These are phyloP conservation scores for Urocolius indicus DNA, from an alignment of 2,113 vertebrate species.

Conservation along the genomic window DNA sequence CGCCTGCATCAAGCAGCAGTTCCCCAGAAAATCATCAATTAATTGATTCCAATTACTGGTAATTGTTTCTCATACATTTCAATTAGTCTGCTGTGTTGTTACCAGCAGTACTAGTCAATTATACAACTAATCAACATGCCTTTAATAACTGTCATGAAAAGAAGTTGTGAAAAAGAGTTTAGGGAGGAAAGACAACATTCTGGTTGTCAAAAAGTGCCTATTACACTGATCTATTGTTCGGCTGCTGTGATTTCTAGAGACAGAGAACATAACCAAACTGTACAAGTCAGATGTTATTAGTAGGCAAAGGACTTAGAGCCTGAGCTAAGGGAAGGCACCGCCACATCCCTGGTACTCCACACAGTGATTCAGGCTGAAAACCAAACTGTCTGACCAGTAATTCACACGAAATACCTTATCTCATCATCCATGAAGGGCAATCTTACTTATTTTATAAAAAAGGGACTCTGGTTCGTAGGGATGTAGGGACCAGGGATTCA, in stretches of 20 bases:
- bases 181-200: neutral
- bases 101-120: slow-evolving; percentile 30
- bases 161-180: slow-evolving; percentile 17
- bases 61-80: slow-evolving; percentile 81
- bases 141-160: neutral
- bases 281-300: accelerated
- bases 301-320: neutral
- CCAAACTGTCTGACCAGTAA: neutral
- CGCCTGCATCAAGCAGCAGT: slow-evolving; percentile 5
- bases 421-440: neutral
- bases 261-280: neutral
- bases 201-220: neutral
- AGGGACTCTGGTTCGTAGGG: neutral
- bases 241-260: neutral
- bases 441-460: neutral
- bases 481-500: accelerated
- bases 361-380: neutral
- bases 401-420: neutral
- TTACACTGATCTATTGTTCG: neutral
- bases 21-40: slow-evolving; percentile 76
- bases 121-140: neutral
- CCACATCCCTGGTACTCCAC: neutral
- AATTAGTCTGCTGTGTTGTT: slow-evolving; percentile 69
- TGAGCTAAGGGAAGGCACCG: neutral
- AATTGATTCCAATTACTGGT: slow-evolving; percentile 80